Evolutionary conservation across 2,797 vertebrate species (phyloP), one percentile per base, ranked within the genome.

Genomic region (Poecilia velifera): DNA sequence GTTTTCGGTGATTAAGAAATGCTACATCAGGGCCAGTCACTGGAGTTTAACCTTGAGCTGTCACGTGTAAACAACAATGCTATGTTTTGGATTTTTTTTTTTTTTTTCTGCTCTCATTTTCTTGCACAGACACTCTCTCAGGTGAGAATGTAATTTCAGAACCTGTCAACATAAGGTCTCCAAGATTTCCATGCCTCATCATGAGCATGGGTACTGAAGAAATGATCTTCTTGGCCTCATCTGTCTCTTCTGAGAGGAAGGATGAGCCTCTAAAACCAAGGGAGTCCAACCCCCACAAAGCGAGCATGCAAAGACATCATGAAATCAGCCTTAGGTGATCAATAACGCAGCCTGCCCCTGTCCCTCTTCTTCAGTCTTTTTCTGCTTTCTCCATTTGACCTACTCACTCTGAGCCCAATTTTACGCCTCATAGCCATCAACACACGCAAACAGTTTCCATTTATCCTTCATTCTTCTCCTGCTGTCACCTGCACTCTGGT

Each of bases 41-140:
- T 82, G 86, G 77, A 86, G 86, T 95, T 95, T 93, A 90, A 96
- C 95, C 95, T 95, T 95, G 93, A 94, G 92, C 91, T 92, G 91
- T 86, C 90, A 81, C 36, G 78, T 90, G 90, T 93, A 92, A 94
- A 85, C 90, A 84, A 78, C 82, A 72, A 76, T 78, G 82, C 80
- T 22, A 43, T 45, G 57, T 83, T 87, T 82, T 83, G 86, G 79
- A 90, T 93, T 90, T 86, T 79, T 31, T 31, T 31, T 31, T 31
- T 31, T 31, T 86, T 79, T 77, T 76, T 68, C 41, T 16, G 31
- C 66, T 81, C 74, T 72, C 64, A 14, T 41, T 76, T 80, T 76
- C 71, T 34, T 76, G 70, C 73, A 25, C 1, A 45, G 55, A 72
- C 36, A 74, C 68, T 18, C 43, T 81, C 74, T 70, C 76, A 83